Evolutionary conservation across 2,797 vertebrate species (phyloP).

Genomic region (Champsocephalus gunnari): DNA sequence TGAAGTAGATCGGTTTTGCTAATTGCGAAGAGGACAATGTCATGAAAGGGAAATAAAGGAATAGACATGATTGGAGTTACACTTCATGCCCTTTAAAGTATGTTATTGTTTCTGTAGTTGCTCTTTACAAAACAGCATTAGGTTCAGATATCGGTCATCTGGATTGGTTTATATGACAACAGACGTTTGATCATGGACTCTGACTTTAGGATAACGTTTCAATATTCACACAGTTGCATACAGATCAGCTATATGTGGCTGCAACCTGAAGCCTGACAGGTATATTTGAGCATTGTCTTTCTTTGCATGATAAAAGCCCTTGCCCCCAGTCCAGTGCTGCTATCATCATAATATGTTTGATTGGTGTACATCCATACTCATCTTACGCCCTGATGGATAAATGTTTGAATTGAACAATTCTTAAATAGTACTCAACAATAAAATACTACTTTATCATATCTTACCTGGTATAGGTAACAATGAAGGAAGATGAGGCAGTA

Average conservation of each 20-base stretch:
- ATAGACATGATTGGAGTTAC: not conserved
- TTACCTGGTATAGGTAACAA: conserved; percentile 41
- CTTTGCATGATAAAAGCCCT: conserved; percentile 47
- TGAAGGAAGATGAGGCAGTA: conserved; percentile 23
- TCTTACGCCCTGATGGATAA: not conserved
- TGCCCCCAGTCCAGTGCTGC: not conserved
- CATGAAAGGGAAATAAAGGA: not conserved
- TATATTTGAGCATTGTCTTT: conserved; percentile 25
- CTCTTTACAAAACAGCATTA: not conserved
- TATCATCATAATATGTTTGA: not conserved
- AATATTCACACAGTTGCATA: not conserved
- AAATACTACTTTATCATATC: not conserved
- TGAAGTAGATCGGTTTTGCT: not conserved
- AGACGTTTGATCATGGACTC: not conserved
- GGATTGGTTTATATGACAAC: not conserved
- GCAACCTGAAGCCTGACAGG: conserved; percentile 49
- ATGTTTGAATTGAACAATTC: not conserved
- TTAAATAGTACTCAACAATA: not conserved
- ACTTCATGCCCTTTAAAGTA: not conserved
- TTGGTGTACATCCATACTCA: not conserved
- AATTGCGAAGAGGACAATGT: not conserved
- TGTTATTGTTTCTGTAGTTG: not conserved
- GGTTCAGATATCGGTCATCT: not conserved
- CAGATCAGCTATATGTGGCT: conserved; percentile 39
- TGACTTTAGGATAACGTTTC: conserved; percentile 40